A percentile compares a stretch with the other conserved stretches of the same genome.
These are phyloP conservation scores for Perodicticus potto DNA, from an alignment of 2,797 vertebrate species.

Conservation along the genomic window DNA sequence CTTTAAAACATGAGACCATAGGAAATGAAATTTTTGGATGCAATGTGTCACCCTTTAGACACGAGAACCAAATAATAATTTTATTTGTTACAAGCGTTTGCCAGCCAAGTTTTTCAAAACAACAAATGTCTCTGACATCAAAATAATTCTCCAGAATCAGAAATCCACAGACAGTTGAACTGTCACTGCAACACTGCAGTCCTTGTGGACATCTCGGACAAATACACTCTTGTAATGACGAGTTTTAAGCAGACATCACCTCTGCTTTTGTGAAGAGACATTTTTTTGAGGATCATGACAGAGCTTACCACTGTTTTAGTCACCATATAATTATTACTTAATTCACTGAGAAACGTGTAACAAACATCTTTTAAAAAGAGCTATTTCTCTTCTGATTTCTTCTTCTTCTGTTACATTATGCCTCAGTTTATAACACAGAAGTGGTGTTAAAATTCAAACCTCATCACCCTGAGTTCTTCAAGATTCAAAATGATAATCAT, in stretches of 20 bases:
- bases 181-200: not conserved
- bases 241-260: not conserved
- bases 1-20: not conserved
- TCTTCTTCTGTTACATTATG: not conserved
- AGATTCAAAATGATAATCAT: slow-evolving; percentile 32
- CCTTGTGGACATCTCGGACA: not conserved
- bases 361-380: not conserved
- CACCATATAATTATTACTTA: not conserved
- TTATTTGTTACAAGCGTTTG: not conserved
- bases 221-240: not conserved
- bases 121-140: slow-evolving; percentile 33
- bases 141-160: slow-evolving; percentile 56
- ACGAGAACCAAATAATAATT: slow-evolving; percentile 9
- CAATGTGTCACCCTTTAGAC: not conserved
- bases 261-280: not conserved
- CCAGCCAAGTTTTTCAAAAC: slow-evolving; percentile 22
- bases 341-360: not conserved
- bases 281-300: not conserved
- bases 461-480: slow-evolving; percentile 1
- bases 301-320: not conserved
- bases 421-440: not conserved
- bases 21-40: slow-evolving; percentile 6
- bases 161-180: slow-evolving; percentile 10
- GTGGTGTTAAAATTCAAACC: slow-evolving; percentile 24
- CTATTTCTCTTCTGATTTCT: not conserved